Base-by-base conservation (phyloP, 2,888 invertebrate genomes). In the Lymantria dispar region DNA sequence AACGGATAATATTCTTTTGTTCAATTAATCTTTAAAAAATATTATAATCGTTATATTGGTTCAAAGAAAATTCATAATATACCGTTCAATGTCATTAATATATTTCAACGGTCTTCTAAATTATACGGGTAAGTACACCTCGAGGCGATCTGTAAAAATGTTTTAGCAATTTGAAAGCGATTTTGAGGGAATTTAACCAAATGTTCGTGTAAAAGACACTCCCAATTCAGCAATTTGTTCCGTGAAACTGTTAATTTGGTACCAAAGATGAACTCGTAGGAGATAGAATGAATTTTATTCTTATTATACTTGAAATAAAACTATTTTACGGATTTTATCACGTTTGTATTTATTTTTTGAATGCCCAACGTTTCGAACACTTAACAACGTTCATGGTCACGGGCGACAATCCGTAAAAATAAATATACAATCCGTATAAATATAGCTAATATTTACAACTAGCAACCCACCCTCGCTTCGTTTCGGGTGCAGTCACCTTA, bases 71-170 rank as follows among this genome's bases (percentile, higher is more conserved):
- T n/a, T 38, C 12, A 7, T 3, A 38, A 38, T 38, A 11, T n/a
- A 9, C 7, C n/a, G n/a, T n/a, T n/a, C 38, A 38, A 38, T 12
- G 38, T 38, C 38, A 12, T 38, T 38, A 38, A 12, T 38, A 38
- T 12, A 7, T 38, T 38, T 38, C n/a, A 38, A 1, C 38, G 38
- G 12, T 9, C 40, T 9, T 41, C 14, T n/a, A 38, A 12, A 12
- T 38, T 12, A 12, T 12, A 12, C 7, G 38, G 38, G 38, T n/a
- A 38, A n/a, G n/a, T 38, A 42, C 10, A 29, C 42, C 42, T n/a
- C 22, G n/a, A n/a, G 42, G 42, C 42, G n/a, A 42, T 42, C n/a
- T 42, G 22, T 42, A 42, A 42, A 42, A 42, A 42, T 42, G 42
- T 42, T 42, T 42, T 42, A 42, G 42, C 42, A 42, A 42, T 42